Conservation (phyloP, 1,140 invertebrate genomes). For the Hirudo medicinalis region DNA sequence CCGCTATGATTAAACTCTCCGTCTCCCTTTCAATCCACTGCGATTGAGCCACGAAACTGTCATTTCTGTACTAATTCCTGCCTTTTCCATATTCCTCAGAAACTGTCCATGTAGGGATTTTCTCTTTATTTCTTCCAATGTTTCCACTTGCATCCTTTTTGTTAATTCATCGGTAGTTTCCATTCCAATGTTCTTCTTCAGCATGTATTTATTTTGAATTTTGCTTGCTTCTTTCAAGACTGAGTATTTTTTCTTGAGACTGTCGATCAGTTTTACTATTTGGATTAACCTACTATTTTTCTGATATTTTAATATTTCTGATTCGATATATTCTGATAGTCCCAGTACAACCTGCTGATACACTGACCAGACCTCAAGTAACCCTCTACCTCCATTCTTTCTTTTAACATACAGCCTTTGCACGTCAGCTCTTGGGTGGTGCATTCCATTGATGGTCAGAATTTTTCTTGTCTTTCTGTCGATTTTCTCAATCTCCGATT, state of each 20-base stretch:
- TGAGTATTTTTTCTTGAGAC: neutral
- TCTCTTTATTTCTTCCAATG: neutral
- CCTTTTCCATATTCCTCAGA: neutral
- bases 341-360: neutral
- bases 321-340: neutral
- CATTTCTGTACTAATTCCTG: neutral
- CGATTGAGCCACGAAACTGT: neutral
- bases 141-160: neutral
- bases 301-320: too few relatives aligned
- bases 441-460: neutral
- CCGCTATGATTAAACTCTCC: neutral
- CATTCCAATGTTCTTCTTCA: neutral
- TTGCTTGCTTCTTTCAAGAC: neutral
- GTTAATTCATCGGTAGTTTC: neutral
- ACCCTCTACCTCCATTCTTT: neutral
- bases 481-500: neutral
- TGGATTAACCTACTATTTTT: neutral
- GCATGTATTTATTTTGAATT: neutral
- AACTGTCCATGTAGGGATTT: constrained; percentile 1
- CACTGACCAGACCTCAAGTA: neutral
- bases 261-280: neutral
- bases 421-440: neutral
- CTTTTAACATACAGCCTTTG: too few relatives aligned
- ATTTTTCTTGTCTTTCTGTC: constrained; percentile 1
- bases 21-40: neutral